Conservation (phyloP, 64 coral and sea anemone species). For the Montipora foliosa region DNA sequence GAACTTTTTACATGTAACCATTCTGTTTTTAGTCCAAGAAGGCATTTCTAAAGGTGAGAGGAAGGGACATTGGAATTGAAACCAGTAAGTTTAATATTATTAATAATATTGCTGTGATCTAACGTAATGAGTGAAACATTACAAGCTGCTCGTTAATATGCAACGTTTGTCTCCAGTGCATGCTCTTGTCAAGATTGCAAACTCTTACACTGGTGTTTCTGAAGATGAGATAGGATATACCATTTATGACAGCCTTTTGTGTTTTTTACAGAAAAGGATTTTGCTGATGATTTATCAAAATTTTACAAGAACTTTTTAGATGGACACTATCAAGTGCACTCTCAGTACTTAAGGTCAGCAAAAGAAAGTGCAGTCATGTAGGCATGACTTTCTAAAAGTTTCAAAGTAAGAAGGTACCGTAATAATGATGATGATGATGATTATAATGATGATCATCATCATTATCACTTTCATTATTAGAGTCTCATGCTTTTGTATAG, state of each 20-base stretch:
- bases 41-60: conserved; percentile 18
- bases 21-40: conserved; percentile 29
- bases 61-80: neutral
- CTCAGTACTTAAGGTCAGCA: conserved; percentile 77
- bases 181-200: no score
- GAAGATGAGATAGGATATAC: no score
- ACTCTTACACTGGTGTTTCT: neutral
- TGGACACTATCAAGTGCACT: conserved; percentile 79
- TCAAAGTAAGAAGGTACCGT: no score
- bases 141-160: no score
- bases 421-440: no score
- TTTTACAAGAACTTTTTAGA: conserved; percentile 96
- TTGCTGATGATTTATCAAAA: conserved; percentile 89
- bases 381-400: no score
- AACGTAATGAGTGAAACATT: no score
- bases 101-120: no score
- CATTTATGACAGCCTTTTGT: neutral
- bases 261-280: conserved; percentile 65
- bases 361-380: neutral
- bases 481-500: no score
- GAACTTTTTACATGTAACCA: neutral
- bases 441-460: no score
- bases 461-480: no score
- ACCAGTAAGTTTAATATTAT: conserved; percentile 3
- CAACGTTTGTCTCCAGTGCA: no score